Base-by-base conservation (phyloP, 1,140 invertebrate genomes). In the Diprion similis region DNA sequence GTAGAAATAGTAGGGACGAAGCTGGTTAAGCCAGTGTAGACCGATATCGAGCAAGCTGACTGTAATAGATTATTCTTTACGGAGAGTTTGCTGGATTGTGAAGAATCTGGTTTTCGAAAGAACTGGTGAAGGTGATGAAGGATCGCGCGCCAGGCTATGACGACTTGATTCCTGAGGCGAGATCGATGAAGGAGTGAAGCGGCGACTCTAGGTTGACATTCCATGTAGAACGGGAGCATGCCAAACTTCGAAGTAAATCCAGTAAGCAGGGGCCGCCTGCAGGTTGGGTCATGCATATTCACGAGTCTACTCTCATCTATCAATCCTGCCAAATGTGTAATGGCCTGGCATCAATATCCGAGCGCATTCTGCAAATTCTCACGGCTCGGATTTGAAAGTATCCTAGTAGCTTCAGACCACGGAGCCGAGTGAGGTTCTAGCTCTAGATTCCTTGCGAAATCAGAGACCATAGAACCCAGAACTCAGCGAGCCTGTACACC, bases 381-480 rank as follows among this genome's bases (percentile, higher is more conserved):
- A 70, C 69, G 69, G 69, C 69, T 70, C 69, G 46, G 69, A 70
- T 70, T 48, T 48, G 69, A 70, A 48, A 70, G 69, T 70, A 48
- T 45, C 51, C 11, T 59, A 70, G 37, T 46, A 45, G n/a, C 46
- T 46, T 45, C 18, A 37, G 66, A 68, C 18, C 66, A 19, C 17
- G 37, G 66, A 68, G 66, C 13, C 24, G 66, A 68, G 37, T 45
- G 66, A 18, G 66, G 37, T 19, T 18, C 66, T 18, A 68, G 69
- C 69, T 70, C 18, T 46, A 48, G 69, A 37, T 45, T 48, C 46
- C 69, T 70, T 70, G 69, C 69, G 69, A 70, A 70, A 70, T 70
- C 37, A 48, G 69, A 70, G 18, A 15, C 46, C 69, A 46, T 11
- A 37, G 24, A 70, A 10, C 69, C 69, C 51, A 59, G 51, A 59